Conservation (phyloP, 2,888 invertebrate genomes). For the Pollenia amentaria region DNA sequence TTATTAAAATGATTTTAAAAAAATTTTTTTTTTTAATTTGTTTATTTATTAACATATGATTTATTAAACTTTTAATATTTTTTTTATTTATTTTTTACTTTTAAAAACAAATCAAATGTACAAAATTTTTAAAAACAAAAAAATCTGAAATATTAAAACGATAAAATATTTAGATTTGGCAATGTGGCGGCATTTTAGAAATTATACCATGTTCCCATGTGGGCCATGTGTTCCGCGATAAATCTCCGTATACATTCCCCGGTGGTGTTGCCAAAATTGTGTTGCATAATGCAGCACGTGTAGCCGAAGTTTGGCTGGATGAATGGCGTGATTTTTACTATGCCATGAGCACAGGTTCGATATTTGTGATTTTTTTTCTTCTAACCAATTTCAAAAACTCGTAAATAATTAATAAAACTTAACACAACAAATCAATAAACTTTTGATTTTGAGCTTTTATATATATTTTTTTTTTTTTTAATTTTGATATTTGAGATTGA, state of each 20-base stretch:
- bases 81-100: constrained; percentile 54
- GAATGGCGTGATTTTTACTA: constrained; percentile 99
- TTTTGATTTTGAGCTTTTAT: constrained; percentile 65
- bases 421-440: constrained; percentile 65
- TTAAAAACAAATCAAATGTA: constrained; percentile 62
- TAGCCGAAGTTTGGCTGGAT: constrained; percentile 99
- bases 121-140: constrained; percentile 63
- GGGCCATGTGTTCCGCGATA: constrained; percentile 98
- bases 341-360: constrained; percentile 98
- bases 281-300: constrained; percentile 98
- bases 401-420: constrained; percentile 39
- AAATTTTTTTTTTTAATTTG: background rate
- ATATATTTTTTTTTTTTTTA: too few relatives aligned
- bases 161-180: constrained; percentile 91
- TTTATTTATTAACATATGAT: constrained; percentile 44
- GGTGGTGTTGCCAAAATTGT: constrained; percentile 99
- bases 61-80: constrained; percentile 33
- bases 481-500: constrained; percentile 22
- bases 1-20: constrained; percentile 4
- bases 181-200: constrained; percentile 97
- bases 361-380: constrained; percentile 51
- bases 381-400: constrained; percentile 57
- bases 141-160: constrained; percentile 34
- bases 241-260: constrained; percentile 99
- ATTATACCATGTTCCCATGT: constrained; percentile 98